These are phyloP conservation scores for Octopus sinensis DNA, from an alignment of 1,140 invertebrate genomes.

Conservation along the genomic window DNA sequence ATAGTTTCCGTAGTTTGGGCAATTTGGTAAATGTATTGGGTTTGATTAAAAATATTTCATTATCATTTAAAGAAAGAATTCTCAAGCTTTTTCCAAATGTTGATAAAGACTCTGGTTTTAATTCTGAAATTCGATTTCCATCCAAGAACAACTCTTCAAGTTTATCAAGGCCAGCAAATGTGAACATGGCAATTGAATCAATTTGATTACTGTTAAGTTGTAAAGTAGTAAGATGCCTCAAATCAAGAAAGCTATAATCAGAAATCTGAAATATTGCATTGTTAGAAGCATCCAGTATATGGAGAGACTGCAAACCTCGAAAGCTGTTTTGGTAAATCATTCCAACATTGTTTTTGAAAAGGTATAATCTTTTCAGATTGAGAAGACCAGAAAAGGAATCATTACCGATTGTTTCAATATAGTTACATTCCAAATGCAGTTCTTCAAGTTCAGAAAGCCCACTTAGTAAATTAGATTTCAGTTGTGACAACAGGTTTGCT, in stretches of 20 bases:
- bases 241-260: not conserved
- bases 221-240: not conserved
- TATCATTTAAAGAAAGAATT: not conserved
- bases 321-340: not conserved
- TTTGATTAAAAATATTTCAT: not conserved
- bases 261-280: not conserved
- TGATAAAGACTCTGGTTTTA: not conserved
- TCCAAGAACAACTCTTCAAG: not conserved
- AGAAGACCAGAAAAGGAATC: not conserved
- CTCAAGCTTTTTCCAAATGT: not conserved
- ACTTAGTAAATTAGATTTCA: not conserved
- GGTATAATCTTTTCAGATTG: not conserved
- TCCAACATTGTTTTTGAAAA: not conserved
- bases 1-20: not conserved
- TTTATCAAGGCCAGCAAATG: not conserved
- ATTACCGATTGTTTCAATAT: not conserved
- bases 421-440: constrained; percentile 1
- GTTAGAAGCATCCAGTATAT: not conserved
- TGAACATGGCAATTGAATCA: not conserved
- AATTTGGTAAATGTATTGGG: not conserved
- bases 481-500: not conserved
- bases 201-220: not conserved
- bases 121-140: not conserved
- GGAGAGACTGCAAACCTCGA: not conserved
- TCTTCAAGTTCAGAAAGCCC: not conserved